Base-by-base conservation (phyloP, 2,113 vertebrate genomes). In the Nesospiza acunhae region DNA sequence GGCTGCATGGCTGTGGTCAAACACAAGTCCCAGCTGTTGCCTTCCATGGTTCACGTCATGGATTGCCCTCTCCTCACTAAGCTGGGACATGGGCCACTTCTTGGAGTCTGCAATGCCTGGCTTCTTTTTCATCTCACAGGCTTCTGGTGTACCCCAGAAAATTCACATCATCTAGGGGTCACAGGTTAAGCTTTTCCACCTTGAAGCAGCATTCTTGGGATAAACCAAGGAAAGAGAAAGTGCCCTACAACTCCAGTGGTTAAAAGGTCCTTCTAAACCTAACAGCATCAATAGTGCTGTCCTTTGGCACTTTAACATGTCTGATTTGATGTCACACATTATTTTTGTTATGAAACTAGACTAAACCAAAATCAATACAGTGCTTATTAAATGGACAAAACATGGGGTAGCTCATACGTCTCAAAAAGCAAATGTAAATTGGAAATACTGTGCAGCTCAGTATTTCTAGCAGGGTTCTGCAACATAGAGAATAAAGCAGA, bases 331-430 rank as follows among this genome's bases (percentile, higher is more conserved):
- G 84, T 49, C 2, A 7, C 73, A 18, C 26, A 4, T 95, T 89
- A 87, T 84, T 95, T 94, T 92, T 84, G 84, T 92, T 89, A 96
- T 41, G 84, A 92, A 96, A 93, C 80, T 60, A 81, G 37, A 84
- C 55, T 79, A 89, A 96, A 80, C 70, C 44, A 81, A 94, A 93
- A 92, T 92, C 80, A 92, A 96, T 92, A 91, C 0, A 1, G 53
- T n/a, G 52, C 55, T 95, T 73, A 72, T 87, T 93, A 95, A 92
- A 91, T n/a, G 44, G 59, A 91, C 76, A 73, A 92, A 85, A 74
- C 63, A 63, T 9, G 17, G 46, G 18, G 59, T 59, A 84, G 64
- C 69, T 75, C 28, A 27, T 13, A 59, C 83, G 83, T 86, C 55
- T 93, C 42, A 63, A 81, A 93, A 80, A 92, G 20, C 64, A 81